Evolutionary conservation across 2,113 vertebrate genomes (phyloP).

Genomic region (Rhadina sibilatrix): DNA sequence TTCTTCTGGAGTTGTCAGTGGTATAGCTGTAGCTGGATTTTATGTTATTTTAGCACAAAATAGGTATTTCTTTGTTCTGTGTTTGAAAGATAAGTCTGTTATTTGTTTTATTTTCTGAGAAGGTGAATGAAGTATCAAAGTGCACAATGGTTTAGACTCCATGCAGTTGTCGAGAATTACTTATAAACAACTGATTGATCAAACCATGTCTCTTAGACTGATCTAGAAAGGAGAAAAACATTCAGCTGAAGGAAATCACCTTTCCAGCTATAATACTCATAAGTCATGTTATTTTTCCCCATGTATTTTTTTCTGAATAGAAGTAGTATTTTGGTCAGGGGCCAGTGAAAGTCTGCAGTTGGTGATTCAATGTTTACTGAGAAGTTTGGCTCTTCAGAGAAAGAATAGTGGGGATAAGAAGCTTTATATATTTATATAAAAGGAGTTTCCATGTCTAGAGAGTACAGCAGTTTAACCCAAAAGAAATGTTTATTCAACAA

Average conservation of each 20-base stretch:
- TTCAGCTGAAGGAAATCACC: constrained; percentile 54
- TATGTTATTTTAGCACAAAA: neutral
- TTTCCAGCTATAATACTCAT: constrained; percentile 45
- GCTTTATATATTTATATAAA: neutral
- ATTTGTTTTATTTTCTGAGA: neutral
- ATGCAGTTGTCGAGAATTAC: neutral
- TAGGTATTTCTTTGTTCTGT: neutral
- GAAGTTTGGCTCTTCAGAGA: neutral
- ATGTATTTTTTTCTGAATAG: constrained; percentile 36
- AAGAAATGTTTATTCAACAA: neutral
- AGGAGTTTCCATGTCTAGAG: neutral
- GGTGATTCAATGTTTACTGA: neutral
- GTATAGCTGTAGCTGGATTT: neutral
- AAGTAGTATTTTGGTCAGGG: constrained; percentile 14
- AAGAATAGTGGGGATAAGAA: neutral
- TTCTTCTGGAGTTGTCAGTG: neutral
- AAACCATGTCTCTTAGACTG: neutral
- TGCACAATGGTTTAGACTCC: neutral
- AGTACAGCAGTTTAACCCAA: neutral
- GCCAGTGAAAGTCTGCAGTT: neutral
- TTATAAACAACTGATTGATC: constrained; percentile 24
- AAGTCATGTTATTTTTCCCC: constrained; percentile 2
- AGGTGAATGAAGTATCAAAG: neutral
- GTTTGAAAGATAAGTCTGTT: neutral
- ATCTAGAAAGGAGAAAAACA: constrained; percentile 18